Percentiles rank a stretch among this genome's conserved stretches.
These are phyloP conservation scores for Drosophila pseudoobscura DNA, from an alignment of 1,140 invertebrate genomes.

Conservation along the genomic window DNA sequence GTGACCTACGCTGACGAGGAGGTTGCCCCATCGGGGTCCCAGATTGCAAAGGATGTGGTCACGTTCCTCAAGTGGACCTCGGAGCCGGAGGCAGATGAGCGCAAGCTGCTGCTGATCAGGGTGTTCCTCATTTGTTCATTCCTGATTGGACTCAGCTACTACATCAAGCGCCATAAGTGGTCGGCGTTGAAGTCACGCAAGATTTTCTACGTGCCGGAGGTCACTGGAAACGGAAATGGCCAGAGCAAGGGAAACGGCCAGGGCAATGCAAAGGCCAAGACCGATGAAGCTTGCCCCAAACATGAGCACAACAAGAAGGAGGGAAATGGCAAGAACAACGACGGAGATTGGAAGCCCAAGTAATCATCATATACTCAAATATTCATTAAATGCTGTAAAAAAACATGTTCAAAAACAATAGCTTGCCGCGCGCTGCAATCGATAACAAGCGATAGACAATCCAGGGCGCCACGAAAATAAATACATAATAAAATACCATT, in stretches of 20 bases:
- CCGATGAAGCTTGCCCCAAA: no score
- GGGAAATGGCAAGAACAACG: no score
- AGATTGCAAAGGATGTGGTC: constrained; percentile 97
- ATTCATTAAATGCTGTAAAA: no score
- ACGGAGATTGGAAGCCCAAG: neutral
- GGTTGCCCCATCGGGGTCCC: constrained; percentile 95
- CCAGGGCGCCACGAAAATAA: no score
- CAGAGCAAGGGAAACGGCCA: neutral
- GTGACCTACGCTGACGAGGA: constrained; percentile 92
- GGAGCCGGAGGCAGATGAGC: constrained; percentile 94
- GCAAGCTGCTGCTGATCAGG: constrained; percentile 94
- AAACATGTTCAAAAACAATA: no score
- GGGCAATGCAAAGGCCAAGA: no score
- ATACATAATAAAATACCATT: no score
- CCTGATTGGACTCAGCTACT: constrained; percentile 86
- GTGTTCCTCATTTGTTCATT: constrained; percentile 86
- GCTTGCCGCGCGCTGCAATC: no score
- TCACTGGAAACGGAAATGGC: constrained; percentile 10
- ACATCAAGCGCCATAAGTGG: constrained; percentile 95
- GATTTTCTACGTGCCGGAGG: constrained; percentile 89
- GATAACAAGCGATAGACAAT: no score
- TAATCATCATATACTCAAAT: no score
- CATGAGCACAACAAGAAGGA: no score
- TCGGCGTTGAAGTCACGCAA: constrained; percentile 92
- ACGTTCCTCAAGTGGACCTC: constrained; percentile 97